phyloP scores from a whole-genome alignment of 2,113 vertebrate species.

The Psilopsiagon aymara region DNA sequence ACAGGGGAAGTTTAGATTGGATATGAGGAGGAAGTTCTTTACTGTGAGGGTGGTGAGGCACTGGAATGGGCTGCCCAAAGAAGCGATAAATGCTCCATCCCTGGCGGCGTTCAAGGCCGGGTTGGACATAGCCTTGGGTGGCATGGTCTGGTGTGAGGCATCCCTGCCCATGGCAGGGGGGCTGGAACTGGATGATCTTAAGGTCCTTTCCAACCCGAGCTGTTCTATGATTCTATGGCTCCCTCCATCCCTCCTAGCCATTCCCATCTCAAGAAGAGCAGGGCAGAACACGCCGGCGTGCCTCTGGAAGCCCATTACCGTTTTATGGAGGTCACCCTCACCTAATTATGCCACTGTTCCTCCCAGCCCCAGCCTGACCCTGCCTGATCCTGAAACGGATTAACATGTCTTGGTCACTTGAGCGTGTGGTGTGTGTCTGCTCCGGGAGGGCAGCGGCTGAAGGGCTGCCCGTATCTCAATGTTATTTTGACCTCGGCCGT shows the following conservation, averaged over 20 bases:
- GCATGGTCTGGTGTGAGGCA: no score
- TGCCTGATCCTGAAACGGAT: slow-evolving; percentile 12
- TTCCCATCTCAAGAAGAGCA: fast-evolving
- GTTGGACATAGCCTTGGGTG: no score
- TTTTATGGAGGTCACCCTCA: slow-evolving; percentile 65
- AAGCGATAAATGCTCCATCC: no score
- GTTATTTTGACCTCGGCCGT: slow-evolving; percentile 80
- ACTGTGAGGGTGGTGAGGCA: no score
- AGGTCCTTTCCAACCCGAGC: neutral
- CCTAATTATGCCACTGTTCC: slow-evolving; percentile 48
- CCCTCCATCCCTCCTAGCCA: fast-evolving
- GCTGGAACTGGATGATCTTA: neutral
- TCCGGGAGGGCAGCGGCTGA: slow-evolving; percentile 66
- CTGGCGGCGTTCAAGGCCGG: no score
- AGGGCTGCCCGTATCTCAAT: slow-evolving; percentile 77
- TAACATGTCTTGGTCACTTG: slow-evolving; percentile 35
- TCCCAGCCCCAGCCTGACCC: slow-evolving; percentile 52
- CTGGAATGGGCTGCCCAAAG: no score
- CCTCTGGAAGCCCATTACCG: slow-evolving; percentile 18
- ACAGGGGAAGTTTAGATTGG: no score
- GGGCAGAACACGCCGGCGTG: neutral
- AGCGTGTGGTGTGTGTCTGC: slow-evolving; percentile 15
- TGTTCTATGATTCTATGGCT: neutral
- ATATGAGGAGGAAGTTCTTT: no score
- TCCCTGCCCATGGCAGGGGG: neutral